Evolutionary conservation across 2,888 invertebrate species (phyloP).

Genomic region (Bellardia pandia): DNA sequence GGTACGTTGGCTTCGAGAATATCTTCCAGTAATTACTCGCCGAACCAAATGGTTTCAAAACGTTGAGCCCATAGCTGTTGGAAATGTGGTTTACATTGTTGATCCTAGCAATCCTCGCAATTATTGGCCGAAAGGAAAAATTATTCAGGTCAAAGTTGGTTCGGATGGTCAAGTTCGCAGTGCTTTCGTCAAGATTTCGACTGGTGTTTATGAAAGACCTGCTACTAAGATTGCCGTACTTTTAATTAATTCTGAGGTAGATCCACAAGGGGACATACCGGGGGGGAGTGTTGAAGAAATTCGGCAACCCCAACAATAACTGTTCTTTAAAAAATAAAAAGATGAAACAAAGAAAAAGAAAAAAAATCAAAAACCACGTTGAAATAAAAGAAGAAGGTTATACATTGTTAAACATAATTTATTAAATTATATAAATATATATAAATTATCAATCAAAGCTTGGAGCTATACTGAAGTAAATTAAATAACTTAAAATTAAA

Average conservation of each 20-base stretch:
- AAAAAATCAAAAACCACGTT: neutral
- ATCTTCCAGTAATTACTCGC: conserved; percentile 55
- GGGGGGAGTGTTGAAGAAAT: conserved; percentile 61
- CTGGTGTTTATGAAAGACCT: conserved; percentile 54
- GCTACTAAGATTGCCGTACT: conserved; percentile 53
- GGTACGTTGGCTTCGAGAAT: conserved; percentile 63
- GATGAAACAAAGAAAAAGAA: too few relatives aligned
- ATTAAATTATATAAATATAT: neutral
- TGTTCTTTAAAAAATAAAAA: neutral
- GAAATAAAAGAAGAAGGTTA: neutral
- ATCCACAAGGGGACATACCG: conserved; percentile 57
- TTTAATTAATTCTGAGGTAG: conserved; percentile 35
- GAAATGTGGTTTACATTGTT: conserved; percentile 68
- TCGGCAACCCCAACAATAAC: neutral
- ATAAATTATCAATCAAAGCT: too few relatives aligned
- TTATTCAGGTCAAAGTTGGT: conserved; percentile 41
- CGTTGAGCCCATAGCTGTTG: conserved; percentile 54
- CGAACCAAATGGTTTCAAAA: conserved; percentile 58
- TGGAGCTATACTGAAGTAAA: conserved; percentile 13
- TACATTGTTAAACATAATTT: neutral
- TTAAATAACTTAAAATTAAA: neutral
- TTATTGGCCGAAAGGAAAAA: conserved; percentile 67
- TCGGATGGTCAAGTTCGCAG: conserved; percentile 63
- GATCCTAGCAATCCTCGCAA: conserved; percentile 61
- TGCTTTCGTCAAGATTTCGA: conserved; percentile 25